Evolutionary conservation across 2,888 invertebrate species (phyloP).

Genomic region (Drosophila suboccidentalis): DNA sequence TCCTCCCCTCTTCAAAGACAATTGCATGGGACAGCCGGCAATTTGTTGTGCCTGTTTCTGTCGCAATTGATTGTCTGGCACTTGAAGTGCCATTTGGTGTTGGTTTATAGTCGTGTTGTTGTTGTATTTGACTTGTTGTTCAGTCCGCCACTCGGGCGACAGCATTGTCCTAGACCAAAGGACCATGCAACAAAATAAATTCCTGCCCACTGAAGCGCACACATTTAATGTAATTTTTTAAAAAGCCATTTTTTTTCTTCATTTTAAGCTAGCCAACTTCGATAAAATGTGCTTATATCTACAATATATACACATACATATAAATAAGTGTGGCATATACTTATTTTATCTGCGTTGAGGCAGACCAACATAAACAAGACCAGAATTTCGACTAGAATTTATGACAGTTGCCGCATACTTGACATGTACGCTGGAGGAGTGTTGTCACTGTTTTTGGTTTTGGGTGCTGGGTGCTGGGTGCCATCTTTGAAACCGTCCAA

Average conservation of each 20-base stretch:
- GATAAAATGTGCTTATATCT: slow-evolving; percentile 43
- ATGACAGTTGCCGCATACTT: slow-evolving; percentile 72
- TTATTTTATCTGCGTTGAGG: slow-evolving; percentile 63
- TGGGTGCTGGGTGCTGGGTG: slow-evolving; percentile 5
- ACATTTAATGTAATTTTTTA: slow-evolving; percentile 79
- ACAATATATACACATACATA: slow-evolving; percentile 21
- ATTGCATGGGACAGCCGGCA: slow-evolving; percentile 73
- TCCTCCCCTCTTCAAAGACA: slow-evolving; percentile 35
- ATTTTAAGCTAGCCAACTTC: slow-evolving; percentile 52
- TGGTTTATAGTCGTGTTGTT: slow-evolving; percentile 36
- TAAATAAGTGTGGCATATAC: slow-evolving; percentile 14
- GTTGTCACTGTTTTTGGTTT: not conserved
- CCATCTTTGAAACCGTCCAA: slow-evolving; percentile 43
- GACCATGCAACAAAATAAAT: slow-evolving; percentile 64
- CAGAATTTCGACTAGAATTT: slow-evolving; percentile 69
- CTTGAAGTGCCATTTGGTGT: slow-evolving; percentile 65
- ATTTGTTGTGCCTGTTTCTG: slow-evolving; percentile 71
- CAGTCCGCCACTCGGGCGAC: slow-evolving; percentile 72
- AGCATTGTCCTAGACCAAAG: slow-evolving; percentile 61
- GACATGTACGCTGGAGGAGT: slow-evolving; percentile 39
- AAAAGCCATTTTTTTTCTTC: slow-evolving; percentile 57
- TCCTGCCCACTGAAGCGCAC: slow-evolving; percentile 78
- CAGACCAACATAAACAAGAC: slow-evolving; percentile 67
- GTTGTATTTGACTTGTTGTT: slow-evolving; percentile 43
- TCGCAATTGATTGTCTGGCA: slow-evolving; percentile 75